These are phyloP conservation scores for Aporophyla nigra DNA, from an alignment of 2,888 invertebrate genomes.

Conservation along the genomic window DNA sequence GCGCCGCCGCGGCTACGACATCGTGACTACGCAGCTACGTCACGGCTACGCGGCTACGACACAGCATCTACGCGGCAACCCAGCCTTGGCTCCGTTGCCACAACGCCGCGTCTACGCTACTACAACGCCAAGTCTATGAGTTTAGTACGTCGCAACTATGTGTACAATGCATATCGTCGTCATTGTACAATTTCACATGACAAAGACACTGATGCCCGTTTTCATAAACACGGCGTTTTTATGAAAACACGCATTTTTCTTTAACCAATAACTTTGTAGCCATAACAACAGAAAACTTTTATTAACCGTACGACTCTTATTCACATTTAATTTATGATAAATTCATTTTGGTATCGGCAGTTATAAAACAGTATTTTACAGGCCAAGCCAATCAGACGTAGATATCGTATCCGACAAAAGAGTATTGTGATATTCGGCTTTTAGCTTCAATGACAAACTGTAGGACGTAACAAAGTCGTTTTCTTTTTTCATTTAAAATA, in stretches of 20 bases:
- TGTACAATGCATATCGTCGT: neutral
- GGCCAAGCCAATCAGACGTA: constrained; percentile 22
- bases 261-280: neutral
- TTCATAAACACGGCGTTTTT: neutral
- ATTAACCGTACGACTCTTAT: neutral
- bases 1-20: neutral
- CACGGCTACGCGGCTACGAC: neutral
- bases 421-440: constrained; percentile 35
- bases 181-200: neutral
- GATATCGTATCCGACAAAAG: constrained; percentile 40
- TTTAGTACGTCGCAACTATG: neutral
- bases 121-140: neutral
- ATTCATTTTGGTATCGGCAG: constrained; percentile 6
- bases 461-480: constrained; percentile 46
- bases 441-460: constrained; percentile 50
- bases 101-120: neutral
- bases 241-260: neutral
- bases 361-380: constrained; percentile 19
- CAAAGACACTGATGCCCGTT: neutral
- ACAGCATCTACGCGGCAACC: neutral
- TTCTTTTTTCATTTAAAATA: constrained; percentile 45
- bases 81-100: neutral
- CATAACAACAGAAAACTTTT: constrained; percentile 10
- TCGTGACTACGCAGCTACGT: neutral
- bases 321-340: constrained; percentile 21